A percentile compares a stretch with the other conserved stretches of the same genome.
These are phyloP conservation scores for Lithophane leautieri DNA, from an alignment of 2,888 invertebrate species.

Conservation along the genomic window DNA sequence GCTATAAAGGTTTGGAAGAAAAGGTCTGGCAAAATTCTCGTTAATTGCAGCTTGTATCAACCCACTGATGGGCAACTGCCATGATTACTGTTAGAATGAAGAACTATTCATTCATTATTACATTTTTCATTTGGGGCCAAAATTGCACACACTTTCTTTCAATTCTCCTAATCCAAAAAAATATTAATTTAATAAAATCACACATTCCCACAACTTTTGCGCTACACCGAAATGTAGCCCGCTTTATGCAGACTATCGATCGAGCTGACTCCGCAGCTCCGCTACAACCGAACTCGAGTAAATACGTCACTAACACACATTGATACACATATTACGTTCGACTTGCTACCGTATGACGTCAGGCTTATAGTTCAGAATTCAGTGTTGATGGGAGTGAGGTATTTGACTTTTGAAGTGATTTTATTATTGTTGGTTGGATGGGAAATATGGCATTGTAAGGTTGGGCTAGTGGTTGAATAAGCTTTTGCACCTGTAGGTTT, in stretches of 20 bases:
- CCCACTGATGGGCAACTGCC: neutral
- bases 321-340: neutral
- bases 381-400: neutral
- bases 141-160: neutral
- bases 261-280: conserved; percentile 27
- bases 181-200: too few relatives aligned
- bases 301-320: conserved; percentile 39
- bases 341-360: conserved; percentile 14
- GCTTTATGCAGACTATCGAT: conserved; percentile 62
- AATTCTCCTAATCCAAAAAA: neutral
- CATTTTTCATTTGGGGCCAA: neutral
- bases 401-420: conserved; percentile 37
- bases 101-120: neutral
- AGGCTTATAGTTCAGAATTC: conserved; percentile 3
- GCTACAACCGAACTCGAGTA: conserved; percentile 14
- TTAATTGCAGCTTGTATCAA: neutral
- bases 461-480: conserved; percentile 1
- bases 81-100: neutral
- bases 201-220: neutral
- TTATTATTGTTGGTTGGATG: conserved; percentile 7
- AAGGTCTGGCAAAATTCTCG: too few relatives aligned
- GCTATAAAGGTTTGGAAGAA: neutral
- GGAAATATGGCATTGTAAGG: conserved; percentile 15
- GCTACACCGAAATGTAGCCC: conserved; percentile 16
- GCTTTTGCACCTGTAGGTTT: neutral